phyloP scores from a whole-genome alignment of 2,888 invertebrate species.

The Nemoura dubitans region DNA sequence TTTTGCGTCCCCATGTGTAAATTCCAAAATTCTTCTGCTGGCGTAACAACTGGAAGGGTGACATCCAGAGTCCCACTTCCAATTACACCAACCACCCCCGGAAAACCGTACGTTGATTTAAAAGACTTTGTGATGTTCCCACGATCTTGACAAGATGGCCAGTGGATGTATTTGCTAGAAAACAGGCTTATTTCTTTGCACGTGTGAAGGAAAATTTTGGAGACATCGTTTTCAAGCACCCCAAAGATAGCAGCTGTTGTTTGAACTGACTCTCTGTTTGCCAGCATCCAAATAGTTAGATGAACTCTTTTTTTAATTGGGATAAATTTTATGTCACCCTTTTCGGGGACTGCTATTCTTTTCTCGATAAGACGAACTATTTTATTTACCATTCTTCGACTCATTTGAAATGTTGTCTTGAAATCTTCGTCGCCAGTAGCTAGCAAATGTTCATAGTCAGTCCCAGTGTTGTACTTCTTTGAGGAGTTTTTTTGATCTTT shows the following conservation, averaged over 20 bases:
- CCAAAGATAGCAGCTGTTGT: conserved; percentile 43
- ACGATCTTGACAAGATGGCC: conserved; percentile 47
- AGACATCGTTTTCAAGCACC: conserved; percentile 31
- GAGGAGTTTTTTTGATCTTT: neutral
- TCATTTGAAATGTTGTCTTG: conserved; percentile 42
- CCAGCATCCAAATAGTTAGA: conserved; percentile 47
- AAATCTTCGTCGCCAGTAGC: conserved; percentile 38
- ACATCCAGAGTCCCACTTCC: conserved; percentile 44
- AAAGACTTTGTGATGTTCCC: conserved; percentile 45
- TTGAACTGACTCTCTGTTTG: conserved; percentile 34
- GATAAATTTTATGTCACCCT: conserved; percentile 36
- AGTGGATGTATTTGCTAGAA: conserved; percentile 44
- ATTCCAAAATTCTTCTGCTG: conserved; percentile 43
- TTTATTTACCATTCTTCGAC: conserved; percentile 31
- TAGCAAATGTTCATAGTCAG: conserved; percentile 26
- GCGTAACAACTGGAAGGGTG: neutral
- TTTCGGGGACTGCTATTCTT: conserved; percentile 23
- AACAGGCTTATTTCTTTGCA: conserved; percentile 44
- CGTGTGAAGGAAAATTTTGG: conserved; percentile 47
- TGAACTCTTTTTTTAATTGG: conserved; percentile 46
- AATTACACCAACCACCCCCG: conserved; percentile 48
- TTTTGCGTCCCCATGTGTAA: neutral
- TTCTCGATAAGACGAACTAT: conserved; percentile 42
- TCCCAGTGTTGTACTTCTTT: neutral
- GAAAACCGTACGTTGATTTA: conserved; percentile 44